phyloP scores from a whole-genome alignment of 2,888 invertebrate species.

The Melanostoma scalare region DNA sequence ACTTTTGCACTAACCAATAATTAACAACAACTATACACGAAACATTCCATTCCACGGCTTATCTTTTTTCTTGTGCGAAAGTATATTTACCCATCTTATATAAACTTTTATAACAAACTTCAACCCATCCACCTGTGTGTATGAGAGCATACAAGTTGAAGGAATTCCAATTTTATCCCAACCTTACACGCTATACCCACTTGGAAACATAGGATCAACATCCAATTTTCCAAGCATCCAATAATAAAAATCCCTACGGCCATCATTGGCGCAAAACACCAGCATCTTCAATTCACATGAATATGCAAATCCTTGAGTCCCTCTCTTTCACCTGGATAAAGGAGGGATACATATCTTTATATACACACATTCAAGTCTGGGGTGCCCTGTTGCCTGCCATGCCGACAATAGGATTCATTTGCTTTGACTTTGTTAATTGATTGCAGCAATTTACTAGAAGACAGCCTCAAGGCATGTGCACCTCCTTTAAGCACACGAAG shows the following conservation, averaged over 20 bases:
- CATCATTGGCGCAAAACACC: slow-evolving; percentile 49
- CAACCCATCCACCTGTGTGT: slow-evolving; percentile 35
- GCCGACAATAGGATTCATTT: slow-evolving; percentile 71
- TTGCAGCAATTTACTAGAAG: slow-evolving; percentile 71
- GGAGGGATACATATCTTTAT: background rate
- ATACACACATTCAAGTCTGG: background rate
- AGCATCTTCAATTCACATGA: slow-evolving; percentile 60
- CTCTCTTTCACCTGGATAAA: slow-evolving; percentile 17
- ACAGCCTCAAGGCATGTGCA: slow-evolving; percentile 69
- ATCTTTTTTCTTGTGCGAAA: background rate
- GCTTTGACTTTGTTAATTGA: slow-evolving; percentile 70
- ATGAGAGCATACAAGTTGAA: slow-evolving; percentile 13
- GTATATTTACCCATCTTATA: slow-evolving; percentile 9
- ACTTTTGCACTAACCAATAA: slow-evolving; percentile 10
- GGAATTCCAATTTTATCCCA: slow-evolving; percentile 63
- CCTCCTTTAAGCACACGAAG: slow-evolving; percentile 32
- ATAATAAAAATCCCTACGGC: slow-evolving; percentile 55
- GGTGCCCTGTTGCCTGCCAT: slow-evolving; percentile 27
- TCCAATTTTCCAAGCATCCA: slow-evolving; percentile 49
- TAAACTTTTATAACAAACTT: slow-evolving; percentile 4
- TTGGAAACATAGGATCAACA: slow-evolving; percentile 27
- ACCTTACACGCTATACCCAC: slow-evolving; percentile 54
- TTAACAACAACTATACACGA: slow-evolving; percentile 19
- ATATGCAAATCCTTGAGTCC: slow-evolving; percentile 68
- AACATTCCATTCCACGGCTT: background rate